These are phyloP conservation scores for Sesamia nonagrioides DNA, from an alignment of 1,140 invertebrate genomes.

Conservation along the genomic window DNA sequence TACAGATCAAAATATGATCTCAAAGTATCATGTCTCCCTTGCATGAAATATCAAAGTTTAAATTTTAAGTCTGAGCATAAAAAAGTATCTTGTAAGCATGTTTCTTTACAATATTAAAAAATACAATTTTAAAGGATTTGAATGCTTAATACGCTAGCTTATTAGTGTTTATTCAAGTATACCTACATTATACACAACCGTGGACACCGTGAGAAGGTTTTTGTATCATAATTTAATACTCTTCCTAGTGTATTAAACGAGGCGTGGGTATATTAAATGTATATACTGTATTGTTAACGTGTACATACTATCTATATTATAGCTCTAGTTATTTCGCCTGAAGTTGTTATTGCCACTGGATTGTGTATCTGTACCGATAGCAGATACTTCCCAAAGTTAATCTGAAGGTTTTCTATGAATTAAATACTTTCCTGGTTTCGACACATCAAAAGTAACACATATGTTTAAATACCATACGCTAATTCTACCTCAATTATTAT, in stretches of 20 bases:
- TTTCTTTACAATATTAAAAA: slow-evolving; percentile 22
- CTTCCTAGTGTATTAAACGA: slow-evolving; percentile 10
- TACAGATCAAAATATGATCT: too few relatives aligned
- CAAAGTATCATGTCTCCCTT: too few relatives aligned
- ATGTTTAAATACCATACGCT: background rate
- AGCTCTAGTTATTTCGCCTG: background rate
- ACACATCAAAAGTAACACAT: slow-evolving; percentile 22
- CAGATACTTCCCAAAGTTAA: too few relatives aligned
- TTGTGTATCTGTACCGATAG: background rate
- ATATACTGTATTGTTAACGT: too few relatives aligned
- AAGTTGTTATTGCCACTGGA: background rate
- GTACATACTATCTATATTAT: too few relatives aligned
- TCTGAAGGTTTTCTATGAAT: background rate
- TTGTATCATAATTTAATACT: slow-evolving; percentile 40
- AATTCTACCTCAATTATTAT: slow-evolving; percentile 20
- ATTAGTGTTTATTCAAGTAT: slow-evolving; percentile 31
- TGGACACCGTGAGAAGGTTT: slow-evolving; percentile 45
- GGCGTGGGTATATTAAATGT: background rate
- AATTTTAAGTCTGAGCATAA: too few relatives aligned
- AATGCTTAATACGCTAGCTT: slow-evolving; percentile 26
- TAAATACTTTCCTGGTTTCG: background rate
- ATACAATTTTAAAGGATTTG: slow-evolving; percentile 9
- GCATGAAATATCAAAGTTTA: too few relatives aligned
- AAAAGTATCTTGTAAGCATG: slow-evolving; percentile 6
- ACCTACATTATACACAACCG: slow-evolving; percentile 48